Percentiles rank a stretch among this genome's conserved stretches.
Evolutionary conservation across 2,888 invertebrate genomes (phyloP).

Genomic region (Phasia obesa): DNA sequence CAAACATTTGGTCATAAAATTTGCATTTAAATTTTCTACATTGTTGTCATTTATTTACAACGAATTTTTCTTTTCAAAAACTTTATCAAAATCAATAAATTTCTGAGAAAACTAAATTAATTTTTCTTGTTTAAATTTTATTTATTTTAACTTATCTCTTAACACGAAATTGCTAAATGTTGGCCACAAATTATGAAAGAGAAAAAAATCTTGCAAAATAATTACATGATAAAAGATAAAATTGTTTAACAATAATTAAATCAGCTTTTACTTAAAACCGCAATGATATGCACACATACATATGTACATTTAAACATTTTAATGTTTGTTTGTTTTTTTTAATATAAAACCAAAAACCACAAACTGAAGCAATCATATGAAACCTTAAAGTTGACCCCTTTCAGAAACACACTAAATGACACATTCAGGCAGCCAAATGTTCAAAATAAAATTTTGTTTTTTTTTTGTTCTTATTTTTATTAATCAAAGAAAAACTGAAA

Average conservation of each 20-base stretch:
- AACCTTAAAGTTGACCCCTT: slow-evolving; percentile 62
- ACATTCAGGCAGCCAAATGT: slow-evolving; percentile 51
- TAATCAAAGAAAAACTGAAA: slow-evolving; percentile 34
- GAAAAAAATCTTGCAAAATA: slow-evolving; percentile 1
- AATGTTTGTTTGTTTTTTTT: too few species aligned
- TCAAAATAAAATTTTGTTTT: slow-evolving; percentile 2
- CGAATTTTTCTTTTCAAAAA: slow-evolving; percentile 19
- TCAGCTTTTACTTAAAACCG: slow-evolving; percentile 18
- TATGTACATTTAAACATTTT: neutral
- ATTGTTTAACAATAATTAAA: slow-evolving; percentile 59
- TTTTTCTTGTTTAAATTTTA: slow-evolving; percentile 18
- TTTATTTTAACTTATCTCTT: slow-evolving; percentile 18
- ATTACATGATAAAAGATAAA: slow-evolving; percentile 46
- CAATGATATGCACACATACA: too few species aligned
- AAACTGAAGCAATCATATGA: slow-evolving; percentile 39
- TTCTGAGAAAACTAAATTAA: slow-evolving; percentile 26
- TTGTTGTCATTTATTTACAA: slow-evolving; percentile 14
- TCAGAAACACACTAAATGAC: slow-evolving; percentile 48
- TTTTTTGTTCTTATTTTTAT: neutral
- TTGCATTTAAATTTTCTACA: neutral
- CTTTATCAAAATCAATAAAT: slow-evolving; percentile 50
- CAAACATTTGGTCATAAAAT: too few species aligned
- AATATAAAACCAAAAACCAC: slow-evolving; percentile 8
- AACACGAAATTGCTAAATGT: slow-evolving; percentile 48
- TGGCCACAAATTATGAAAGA: slow-evolving; percentile 38